A percentile compares a stretch with the other conserved stretches of the same genome.
These are phyloP conservation scores for Zaprionus kolodkinae DNA, from an alignment of 1,140 invertebrate species.

Conservation along the genomic window DNA sequence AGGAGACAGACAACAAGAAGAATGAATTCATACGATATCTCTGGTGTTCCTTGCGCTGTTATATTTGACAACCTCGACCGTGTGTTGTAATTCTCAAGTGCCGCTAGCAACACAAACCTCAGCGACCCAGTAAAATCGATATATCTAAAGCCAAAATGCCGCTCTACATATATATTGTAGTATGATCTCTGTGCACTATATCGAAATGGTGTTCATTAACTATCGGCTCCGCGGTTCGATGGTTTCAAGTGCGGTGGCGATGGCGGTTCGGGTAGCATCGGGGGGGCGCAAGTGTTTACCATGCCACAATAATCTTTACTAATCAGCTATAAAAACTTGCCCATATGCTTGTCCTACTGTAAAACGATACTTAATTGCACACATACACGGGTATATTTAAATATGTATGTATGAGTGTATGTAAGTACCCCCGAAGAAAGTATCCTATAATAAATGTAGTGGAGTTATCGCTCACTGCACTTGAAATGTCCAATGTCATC, in stretches of 20 bases:
- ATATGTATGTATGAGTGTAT: background rate
- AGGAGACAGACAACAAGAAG: conserved; percentile 20
- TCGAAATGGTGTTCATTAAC: conserved; percentile 38
- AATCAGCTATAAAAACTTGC: conserved; percentile 67
- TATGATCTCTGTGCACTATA: conserved; percentile 40
- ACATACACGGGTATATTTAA: conserved; percentile 39
- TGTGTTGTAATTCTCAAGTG: conserved; percentile 69
- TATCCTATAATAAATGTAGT: background rate
- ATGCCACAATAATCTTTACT: conserved; percentile 73
- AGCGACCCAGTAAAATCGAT: conserved; percentile 1
- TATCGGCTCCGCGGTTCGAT: conserved; percentile 31
- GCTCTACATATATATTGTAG: no score
- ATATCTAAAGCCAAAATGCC: conserved; percentile 57
- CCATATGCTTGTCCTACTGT: conserved; percentile 29
- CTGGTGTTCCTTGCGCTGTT: conserved; percentile 63
- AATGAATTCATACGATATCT: background rate
- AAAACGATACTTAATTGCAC: conserved; percentile 52
- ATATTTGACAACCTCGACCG: conserved; percentile 63
- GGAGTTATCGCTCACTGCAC: conserved; percentile 5
- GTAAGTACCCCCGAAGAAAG: background rate
- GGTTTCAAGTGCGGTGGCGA: conserved; percentile 59
- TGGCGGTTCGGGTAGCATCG: background rate
- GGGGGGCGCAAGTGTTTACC: conserved; percentile 66
- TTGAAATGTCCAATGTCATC: conserved; percentile 7
- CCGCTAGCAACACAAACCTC: conserved; percentile 58